These are phyloP conservation scores for Pteria penguin DNA, from an alignment of 2,888 invertebrate genomes.

Conservation along the genomic window DNA sequence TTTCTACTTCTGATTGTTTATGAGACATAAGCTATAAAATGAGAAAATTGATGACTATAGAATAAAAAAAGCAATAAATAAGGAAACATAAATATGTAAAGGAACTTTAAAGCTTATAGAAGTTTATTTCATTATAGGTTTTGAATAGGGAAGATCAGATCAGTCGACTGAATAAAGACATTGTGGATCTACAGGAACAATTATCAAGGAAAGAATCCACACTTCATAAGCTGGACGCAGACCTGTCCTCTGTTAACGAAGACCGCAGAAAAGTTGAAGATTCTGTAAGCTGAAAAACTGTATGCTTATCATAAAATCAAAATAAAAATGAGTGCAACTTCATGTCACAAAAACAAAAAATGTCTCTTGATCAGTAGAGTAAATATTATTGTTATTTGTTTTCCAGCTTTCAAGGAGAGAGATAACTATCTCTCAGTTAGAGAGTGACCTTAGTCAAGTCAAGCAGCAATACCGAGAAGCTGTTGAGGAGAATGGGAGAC, in stretches of 20 bases:
- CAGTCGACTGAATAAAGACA: conserved; percentile 59
- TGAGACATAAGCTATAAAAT: too few relatives aligned
- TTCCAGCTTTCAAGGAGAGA: conserved; percentile 72
- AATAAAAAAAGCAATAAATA: too few relatives aligned
- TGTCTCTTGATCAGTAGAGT: background rate
- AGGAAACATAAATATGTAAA: too few relatives aligned
- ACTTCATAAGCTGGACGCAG: conserved; percentile 70
- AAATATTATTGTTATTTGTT: background rate
- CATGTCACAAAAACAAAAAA: too few relatives aligned
- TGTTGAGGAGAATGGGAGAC: conserved; percentile 77
- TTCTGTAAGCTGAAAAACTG: conserved; percentile 62
- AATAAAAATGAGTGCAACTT: too few relatives aligned
- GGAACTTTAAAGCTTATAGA: too few relatives aligned
- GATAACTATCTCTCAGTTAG: conserved; percentile 74
- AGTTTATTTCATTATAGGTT: too few relatives aligned
- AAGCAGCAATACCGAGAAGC: conserved; percentile 74
- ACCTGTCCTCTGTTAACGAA: conserved; percentile 65
- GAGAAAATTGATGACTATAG: too few relatives aligned
- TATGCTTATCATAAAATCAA: background rate
- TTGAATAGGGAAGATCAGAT: conserved; percentile 72
- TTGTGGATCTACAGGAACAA: conserved; percentile 65
- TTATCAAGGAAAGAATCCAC: conserved; percentile 61
- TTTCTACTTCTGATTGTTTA: too few relatives aligned
- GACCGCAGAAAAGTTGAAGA: conserved; percentile 66
- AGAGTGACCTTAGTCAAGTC: conserved; percentile 68